A percentile compares a stretch with the other conserved stretches of the same genome.
These are phyloP conservation scores for Stenichneumon culpator DNA, from an alignment of 2,888 invertebrate species.

Conservation along the genomic window DNA sequence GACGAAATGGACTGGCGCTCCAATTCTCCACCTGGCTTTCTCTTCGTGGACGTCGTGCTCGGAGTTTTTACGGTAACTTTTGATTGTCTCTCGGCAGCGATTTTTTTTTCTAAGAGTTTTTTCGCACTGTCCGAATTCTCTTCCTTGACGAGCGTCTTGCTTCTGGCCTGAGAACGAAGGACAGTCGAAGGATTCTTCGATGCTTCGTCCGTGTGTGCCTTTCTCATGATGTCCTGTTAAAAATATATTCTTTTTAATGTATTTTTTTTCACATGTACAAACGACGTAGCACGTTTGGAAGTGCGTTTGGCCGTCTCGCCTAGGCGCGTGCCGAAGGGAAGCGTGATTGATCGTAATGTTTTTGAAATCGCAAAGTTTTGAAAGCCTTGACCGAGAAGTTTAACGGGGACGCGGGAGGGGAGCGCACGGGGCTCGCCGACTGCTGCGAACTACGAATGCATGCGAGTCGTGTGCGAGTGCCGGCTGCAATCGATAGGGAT, in stretches of 20 bases:
- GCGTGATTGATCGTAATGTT: neutral
- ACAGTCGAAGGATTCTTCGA: slow-evolving; percentile 26
- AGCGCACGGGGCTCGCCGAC: slow-evolving; percentile 9
- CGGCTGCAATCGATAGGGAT: slow-evolving; percentile 48
- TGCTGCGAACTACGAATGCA: slow-evolving; percentile 21
- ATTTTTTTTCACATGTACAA: neutral
- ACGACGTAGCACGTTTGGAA: too few relatives aligned
- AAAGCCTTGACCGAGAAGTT: slow-evolving; percentile 38
- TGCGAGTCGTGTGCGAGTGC: slow-evolving; percentile 44
- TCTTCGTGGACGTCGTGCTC: neutral
- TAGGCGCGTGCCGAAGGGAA: slow-evolving; percentile 1
- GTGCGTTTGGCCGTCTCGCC: slow-evolving; percentile 18
- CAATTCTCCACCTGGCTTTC: slow-evolving; percentile 21
- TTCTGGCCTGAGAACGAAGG: slow-evolving; percentile 14
- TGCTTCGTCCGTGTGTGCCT: slow-evolving; percentile 46
- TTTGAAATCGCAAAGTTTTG: slow-evolving; percentile 12
- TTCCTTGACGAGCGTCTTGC: neutral
- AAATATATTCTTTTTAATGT: neutral
- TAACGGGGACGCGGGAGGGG: slow-evolving; percentile 1
- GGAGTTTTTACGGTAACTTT: slow-evolving; percentile 26
- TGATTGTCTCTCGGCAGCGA: neutral
- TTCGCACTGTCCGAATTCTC: slow-evolving; percentile 35
- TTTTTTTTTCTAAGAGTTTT: slow-evolving; percentile 26
- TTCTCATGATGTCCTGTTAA: slow-evolving; percentile 48
- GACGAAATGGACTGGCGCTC: slow-evolving; percentile 5